Base-by-base conservation (phyloP, 2,888 invertebrate species). In the Pyralis farinalis region DNA sequence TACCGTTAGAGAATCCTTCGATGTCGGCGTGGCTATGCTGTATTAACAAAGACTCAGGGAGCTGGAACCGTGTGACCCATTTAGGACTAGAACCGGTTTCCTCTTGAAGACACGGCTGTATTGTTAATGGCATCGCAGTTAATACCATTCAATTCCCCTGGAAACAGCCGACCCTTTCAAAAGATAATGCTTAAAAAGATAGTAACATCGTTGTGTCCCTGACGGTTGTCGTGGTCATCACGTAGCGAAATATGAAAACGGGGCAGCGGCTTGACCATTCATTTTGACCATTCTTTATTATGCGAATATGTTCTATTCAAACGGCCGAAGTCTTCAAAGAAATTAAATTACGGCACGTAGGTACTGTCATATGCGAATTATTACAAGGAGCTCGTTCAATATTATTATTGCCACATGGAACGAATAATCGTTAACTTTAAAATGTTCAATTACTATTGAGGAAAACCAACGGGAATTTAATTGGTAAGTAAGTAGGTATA, bases 61-160 rank as follows among this genome's bases (percentile, higher is more conserved):
- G 73, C 71, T 75, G 75, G 70, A 81, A 86, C 86, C 87, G 88
- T 88, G 88, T 86, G 87, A 88, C 87, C 88, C 87, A 87, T 88
- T 87, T 86, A 84, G 75, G 58, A 64, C 70, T 72, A 71, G 71
- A 86, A 88, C 88, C 88, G 88, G 88, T 88, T 87, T 83, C 70
- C 72, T 82, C 84, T 80, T 80, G 73, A 81, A 81, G 84, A 81
- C 75, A 69, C 71, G 64, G 67, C 71, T 73, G 70, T 66, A 81
- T 88, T 86, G 86, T 88, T 80, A 73, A 67, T 76, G 63, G 71
- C 67, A 79, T 70, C 81, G 80, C 77, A 84, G 81, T 82, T 81
- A 81, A 84, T 81, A 68, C 81, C 72, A 81, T 85, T 82, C 70
- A 81, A 72, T 76, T 77, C 79, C 75, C 79, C 71, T 78, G 70